A percentile compares a stretch with the other conserved stretches of the same genome.
phyloP scores from a whole-genome alignment of 2,113 vertebrate species.

The Mesitornis unicolor region DNA sequence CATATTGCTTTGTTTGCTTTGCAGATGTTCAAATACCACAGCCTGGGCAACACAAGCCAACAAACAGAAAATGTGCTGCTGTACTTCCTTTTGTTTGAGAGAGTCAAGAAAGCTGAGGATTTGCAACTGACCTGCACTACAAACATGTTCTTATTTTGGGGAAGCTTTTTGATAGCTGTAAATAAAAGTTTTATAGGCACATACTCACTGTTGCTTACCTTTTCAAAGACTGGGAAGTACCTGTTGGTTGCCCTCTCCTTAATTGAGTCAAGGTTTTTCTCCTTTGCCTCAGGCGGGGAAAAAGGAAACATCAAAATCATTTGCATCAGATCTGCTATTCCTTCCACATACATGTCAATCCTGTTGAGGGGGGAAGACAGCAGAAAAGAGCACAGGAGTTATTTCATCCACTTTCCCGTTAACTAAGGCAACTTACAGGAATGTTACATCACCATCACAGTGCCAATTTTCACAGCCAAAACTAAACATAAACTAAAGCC shows the following conservation, averaged over 20 bases:
- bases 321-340: constrained; percentile 80
- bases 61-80: background rate
- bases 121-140: background rate
- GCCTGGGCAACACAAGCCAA: background rate
- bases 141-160: background rate
- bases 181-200: background rate
- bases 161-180: background rate
- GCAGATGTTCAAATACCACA: background rate
- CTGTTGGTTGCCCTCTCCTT: constrained; percentile 74
- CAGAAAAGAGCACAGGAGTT: background rate
- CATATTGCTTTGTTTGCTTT: background rate
- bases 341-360: constrained; percentile 88
- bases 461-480: background rate
- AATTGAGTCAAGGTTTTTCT: constrained; percentile 70
- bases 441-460: background rate
- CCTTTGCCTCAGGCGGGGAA: constrained; percentile 54
- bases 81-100: background rate
- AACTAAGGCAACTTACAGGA: background rate
- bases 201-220: constrained; percentile 68
- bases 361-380: constrained; percentile 46
- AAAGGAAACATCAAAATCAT: constrained; percentile 77
- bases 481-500: background rate
- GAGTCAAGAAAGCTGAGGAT: background rate
- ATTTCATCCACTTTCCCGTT: background rate
- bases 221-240: constrained; percentile 87